Conservation (phyloP, 2,113 vertebrate species). For the Onychorhynchus coronatus region DNA sequence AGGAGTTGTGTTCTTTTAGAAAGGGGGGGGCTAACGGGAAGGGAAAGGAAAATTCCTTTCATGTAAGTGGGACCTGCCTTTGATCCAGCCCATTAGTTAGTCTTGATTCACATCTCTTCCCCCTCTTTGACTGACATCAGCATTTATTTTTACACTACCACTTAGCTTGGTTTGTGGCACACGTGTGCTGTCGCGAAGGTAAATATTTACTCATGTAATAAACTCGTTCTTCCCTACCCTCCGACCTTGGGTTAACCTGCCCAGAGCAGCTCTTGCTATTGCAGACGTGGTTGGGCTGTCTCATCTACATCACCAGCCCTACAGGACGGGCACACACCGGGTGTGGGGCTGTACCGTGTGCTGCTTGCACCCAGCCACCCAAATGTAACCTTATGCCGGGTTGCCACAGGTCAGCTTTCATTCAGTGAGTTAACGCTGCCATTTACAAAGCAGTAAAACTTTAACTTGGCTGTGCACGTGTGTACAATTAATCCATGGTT, state of each 20-base stretch:
- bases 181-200: background rate
- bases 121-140: background rate
- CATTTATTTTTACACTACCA: constrained; percentile 11
- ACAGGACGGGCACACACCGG: accelerated
- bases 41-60: background rate
- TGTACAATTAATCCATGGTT: background rate
- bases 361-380: background rate
- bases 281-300: too few species aligned
- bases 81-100: background rate
- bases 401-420: background rate
- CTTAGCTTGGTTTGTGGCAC: constrained; percentile 4
- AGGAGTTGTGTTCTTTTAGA: background rate
- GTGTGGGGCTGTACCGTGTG: background rate
- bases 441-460: background rate
- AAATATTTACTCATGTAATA: constrained; percentile 47
- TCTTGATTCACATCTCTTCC: constrained; percentile 1
- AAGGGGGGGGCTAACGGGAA: background rate
- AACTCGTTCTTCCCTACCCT: background rate
- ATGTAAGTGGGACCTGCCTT: background rate
- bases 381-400: too few species aligned
- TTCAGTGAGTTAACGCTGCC: background rate
- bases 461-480: background rate
- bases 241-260: background rate
- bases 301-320: background rate
- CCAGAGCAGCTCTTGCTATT: background rate